Evolutionary conservation across 1,140 invertebrate genomes (phyloP).

Genomic region (Drosophila sulfurigaster): DNA sequence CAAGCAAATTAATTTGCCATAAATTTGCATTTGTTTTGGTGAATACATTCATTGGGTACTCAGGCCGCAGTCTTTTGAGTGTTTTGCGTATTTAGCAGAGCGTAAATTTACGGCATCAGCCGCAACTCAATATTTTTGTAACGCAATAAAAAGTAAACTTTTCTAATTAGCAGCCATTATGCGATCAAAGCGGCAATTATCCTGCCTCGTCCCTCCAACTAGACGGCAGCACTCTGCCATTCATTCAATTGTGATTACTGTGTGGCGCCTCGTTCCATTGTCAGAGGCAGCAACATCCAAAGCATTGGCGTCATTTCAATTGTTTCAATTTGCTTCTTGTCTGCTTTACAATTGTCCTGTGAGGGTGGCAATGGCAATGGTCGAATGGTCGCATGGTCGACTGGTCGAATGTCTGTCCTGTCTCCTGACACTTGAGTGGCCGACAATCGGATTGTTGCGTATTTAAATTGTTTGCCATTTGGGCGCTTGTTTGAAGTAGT

Average conservation of each 20-base stretch:
- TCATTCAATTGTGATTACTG: conserved; percentile 15
- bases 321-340: conserved; percentile 44
- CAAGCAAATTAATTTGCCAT: conserved; percentile 74
- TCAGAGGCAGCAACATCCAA: background rate
- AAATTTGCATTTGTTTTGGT: conserved; percentile 59
- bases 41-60: conserved; percentile 40
- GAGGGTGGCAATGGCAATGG: background rate
- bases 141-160: conserved; percentile 75
- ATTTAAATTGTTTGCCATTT: conserved; percentile 46
- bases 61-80: background rate
- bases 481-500: conserved; percentile 22
- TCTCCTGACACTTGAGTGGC: conserved; percentile 20
- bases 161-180: conserved; percentile 80
- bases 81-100: conserved; percentile 9
- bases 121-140: conserved; percentile 55
- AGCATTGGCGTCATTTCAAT: conserved; percentile 17
- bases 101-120: conserved; percentile 5
- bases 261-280: conserved; percentile 17
- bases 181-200: conserved; percentile 78
- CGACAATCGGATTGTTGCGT: conserved; percentile 40
- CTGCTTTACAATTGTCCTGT: conserved; percentile 17
- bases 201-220: conserved; percentile 12
- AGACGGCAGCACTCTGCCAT: background rate
- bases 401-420: conserved; percentile 1
- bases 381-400: background rate